Evolutionary conservation across 2,797 vertebrate species (phyloP).

Genomic region (Channa striata): DNA sequence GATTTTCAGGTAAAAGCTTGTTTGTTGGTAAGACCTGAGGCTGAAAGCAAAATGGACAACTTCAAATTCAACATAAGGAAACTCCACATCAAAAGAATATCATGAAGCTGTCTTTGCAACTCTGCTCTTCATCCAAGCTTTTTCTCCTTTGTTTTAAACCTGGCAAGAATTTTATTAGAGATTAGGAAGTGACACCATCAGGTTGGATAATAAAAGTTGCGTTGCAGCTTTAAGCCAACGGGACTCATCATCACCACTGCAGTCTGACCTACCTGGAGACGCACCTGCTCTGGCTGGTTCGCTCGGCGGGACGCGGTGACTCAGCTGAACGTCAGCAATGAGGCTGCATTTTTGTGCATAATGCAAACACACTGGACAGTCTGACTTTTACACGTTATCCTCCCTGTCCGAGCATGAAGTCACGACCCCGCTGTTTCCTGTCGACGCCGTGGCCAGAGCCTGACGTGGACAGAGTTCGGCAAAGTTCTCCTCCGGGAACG

Average conservation of each 20-base stretch:
- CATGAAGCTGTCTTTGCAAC: slow-evolving; percentile 27
- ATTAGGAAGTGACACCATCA: background rate
- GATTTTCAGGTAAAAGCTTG: slow-evolving; percentile 28
- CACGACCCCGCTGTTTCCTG: slow-evolving; percentile 46
- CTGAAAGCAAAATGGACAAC: background rate
- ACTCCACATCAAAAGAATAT: slow-evolving; percentile 28
- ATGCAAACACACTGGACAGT: slow-evolving; percentile 13
- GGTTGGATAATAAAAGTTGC: slow-evolving; percentile 19
- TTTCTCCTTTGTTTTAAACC: slow-evolving; percentile 23
- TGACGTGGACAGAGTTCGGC: slow-evolving; percentile 14
- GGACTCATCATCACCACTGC: background rate
- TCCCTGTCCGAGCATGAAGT: slow-evolving; percentile 65
- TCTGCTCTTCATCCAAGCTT: slow-evolving; percentile 20
- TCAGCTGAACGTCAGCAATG: slow-evolving; percentile 14
- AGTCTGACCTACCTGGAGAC: slow-evolving; percentile 20
- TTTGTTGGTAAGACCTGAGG: slow-evolving; percentile 19
- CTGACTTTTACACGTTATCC: slow-evolving; percentile 30
- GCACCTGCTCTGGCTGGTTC: slow-evolving; percentile 21
- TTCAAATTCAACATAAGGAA: slow-evolving; percentile 10
- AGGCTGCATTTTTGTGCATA: slow-evolving; percentile 37
- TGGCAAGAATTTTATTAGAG: slow-evolving; percentile 14
- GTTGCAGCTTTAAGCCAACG: slow-evolving; percentile 31
- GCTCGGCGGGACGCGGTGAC: slow-evolving; percentile 17
- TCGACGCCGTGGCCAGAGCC: slow-evolving; percentile 29
- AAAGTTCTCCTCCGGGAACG: background rate